Evolutionary conservation across 2,888 invertebrate species (phyloP).

Genomic region (Sicus ferrugineus): DNA sequence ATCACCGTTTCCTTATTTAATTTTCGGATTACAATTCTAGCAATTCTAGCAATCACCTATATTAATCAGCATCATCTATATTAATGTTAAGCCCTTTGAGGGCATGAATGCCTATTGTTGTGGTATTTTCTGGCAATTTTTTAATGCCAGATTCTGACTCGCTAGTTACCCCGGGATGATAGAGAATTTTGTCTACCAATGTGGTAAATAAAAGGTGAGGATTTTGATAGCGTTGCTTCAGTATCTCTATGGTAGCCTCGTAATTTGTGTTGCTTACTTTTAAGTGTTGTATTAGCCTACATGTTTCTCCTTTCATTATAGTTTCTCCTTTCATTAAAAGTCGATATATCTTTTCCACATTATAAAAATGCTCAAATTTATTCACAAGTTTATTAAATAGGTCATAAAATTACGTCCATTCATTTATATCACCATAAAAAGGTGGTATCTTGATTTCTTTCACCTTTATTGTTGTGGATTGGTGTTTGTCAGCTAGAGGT

Average conservation of each 20-base stretch:
- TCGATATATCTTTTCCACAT: constrained; percentile 6
- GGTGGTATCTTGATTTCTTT: constrained; percentile 4
- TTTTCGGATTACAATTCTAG: too few species aligned
- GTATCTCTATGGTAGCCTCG: not conserved
- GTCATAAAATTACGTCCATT: constrained; percentile 3
- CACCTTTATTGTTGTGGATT: not conserved
- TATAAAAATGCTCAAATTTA: not conserved
- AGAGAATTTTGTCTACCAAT: constrained; percentile 10
- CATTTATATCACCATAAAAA: too few species aligned
- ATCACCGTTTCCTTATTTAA: not conserved
- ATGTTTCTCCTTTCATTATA: not conserved
- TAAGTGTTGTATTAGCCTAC: constrained; percentile 2
- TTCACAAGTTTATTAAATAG: not conserved
- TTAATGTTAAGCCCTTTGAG: not conserved
- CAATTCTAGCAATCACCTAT: too few species aligned
- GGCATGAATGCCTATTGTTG: not conserved
- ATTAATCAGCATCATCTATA: not conserved
- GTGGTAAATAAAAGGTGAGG: constrained; percentile 4
- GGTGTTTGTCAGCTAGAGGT: not conserved
- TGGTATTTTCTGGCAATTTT: constrained; percentile 2
- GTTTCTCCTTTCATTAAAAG: too few species aligned
- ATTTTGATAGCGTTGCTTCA: constrained; percentile 6
- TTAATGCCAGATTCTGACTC: too few species aligned
- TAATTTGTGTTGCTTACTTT: constrained; percentile 1
- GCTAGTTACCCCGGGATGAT: too few species aligned